Evolutionary conservation across 2,113 vertebrate genomes (phyloP).

Genomic region (Empidonax alnorum): DNA sequence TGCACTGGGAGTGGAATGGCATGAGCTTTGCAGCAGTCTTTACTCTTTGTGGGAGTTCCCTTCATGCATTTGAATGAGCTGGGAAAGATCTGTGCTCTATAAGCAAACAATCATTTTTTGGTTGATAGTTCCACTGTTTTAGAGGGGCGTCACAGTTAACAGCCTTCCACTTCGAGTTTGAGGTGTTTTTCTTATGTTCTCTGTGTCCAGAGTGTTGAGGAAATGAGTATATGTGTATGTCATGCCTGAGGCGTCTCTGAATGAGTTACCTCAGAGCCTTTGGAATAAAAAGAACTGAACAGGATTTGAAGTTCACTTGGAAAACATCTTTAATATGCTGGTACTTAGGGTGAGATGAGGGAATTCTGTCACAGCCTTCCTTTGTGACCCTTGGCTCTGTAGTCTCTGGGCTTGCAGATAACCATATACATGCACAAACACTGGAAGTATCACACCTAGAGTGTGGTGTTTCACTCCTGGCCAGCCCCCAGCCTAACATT

Average conservation of each 20-base stretch:
- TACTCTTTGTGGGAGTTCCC: background rate
- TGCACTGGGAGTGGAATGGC: background rate
- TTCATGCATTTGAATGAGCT: background rate
- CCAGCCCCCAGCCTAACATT: background rate
- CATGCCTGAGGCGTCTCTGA: background rate
- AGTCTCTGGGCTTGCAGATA: background rate
- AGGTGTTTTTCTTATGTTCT: background rate
- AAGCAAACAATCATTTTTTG: background rate
- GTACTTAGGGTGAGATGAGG: background rate
- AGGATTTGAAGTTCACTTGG: background rate
- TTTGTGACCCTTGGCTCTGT: background rate
- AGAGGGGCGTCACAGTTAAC: background rate
- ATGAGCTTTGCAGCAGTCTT: background rate
- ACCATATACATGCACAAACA: rapidly evolving
- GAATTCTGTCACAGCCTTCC: background rate
- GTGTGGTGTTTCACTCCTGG: background rate
- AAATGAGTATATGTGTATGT: background rate
- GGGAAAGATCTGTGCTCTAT: background rate
- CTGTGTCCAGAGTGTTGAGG: background rate
- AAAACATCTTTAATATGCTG: background rate
- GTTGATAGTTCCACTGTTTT: background rate
- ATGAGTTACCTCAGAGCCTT: background rate
- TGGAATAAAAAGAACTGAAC: background rate
- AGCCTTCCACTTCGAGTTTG: background rate
- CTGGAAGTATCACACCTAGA: background rate